Evolutionary conservation across 2,888 invertebrate species (phyloP).

Genomic region (Scaptomyza cyrtandrae): DNA sequence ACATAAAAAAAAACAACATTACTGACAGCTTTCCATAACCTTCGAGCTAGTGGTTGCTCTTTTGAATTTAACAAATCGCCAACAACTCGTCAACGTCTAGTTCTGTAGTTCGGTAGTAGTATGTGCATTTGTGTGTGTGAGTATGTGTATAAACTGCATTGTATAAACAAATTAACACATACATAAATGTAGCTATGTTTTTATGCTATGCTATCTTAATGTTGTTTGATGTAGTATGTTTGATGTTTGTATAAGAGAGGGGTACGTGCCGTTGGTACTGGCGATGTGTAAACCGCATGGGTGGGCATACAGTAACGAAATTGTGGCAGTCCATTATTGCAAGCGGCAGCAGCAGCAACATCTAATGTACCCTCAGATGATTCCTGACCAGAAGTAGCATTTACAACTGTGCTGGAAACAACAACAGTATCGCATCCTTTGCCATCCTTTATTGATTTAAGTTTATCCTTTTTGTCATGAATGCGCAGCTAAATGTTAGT

Average conservation of each 20-base stretch:
- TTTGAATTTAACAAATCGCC: background rate
- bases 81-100: background rate
- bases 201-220: background rate
- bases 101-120: background rate
- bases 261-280: constrained; percentile 87
- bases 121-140: constrained; percentile 16
- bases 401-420: constrained; percentile 16
- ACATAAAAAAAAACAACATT: background rate
- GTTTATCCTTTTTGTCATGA: constrained; percentile 77
- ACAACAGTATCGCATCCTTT: constrained; percentile 42
- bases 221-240: constrained; percentile 1
- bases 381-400: constrained; percentile 28
- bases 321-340: constrained; percentile 77
- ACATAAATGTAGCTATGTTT: background rate
- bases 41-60: background rate
- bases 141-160: constrained; percentile 7
- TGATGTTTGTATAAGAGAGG: background rate
- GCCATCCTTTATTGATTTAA: constrained; percentile 67
- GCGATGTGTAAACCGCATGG: constrained; percentile 87
- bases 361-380: constrained; percentile 32
- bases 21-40: background rate
- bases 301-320: constrained; percentile 87
- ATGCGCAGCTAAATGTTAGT: constrained; percentile 80
- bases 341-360: constrained; percentile 52
- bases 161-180: background rate